Evolutionary conservation across 1,140 invertebrate species (phyloP).

Genomic region (Calosoma granatense): DNA sequence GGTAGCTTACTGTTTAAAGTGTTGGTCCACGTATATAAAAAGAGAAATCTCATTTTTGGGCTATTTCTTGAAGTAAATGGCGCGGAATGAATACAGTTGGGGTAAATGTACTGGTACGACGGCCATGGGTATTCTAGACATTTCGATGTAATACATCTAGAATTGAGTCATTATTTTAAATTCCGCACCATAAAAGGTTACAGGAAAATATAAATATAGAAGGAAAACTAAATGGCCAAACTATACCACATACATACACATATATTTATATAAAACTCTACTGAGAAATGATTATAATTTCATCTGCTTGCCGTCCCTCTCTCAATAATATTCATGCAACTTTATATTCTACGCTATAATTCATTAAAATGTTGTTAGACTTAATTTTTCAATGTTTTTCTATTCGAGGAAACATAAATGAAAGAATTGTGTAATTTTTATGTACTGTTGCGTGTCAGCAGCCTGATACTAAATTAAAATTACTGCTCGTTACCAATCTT

Average conservation of each 20-base stretch:
- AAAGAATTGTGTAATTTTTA: too few species aligned
- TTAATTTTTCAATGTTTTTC: too few species aligned
- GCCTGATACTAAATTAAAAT: not conserved
- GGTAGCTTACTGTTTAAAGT: not conserved
- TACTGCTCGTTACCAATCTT: not conserved
- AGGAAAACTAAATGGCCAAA: too few species aligned
- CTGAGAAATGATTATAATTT: too few species aligned
- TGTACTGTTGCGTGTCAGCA: not conserved
- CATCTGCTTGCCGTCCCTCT: too few species aligned
- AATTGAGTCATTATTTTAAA: constrained; percentile 28
- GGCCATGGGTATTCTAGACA: constrained; percentile 19
- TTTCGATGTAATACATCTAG: constrained; percentile 19
- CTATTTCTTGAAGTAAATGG: constrained; percentile 32
- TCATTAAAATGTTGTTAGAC: too few species aligned
- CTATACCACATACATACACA: too few species aligned
- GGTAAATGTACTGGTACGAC: constrained; percentile 30
- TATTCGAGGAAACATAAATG: too few species aligned
- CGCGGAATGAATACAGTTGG: constrained; percentile 31
- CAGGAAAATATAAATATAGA: not conserved
- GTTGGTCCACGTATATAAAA: constrained; percentile 21
- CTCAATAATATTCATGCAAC: too few species aligned
- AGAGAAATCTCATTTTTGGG: constrained; percentile 28
- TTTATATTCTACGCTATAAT: too few species aligned
- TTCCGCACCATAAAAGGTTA: constrained; percentile 17
- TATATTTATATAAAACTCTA: too few species aligned